Evolutionary conservation across 2,888 invertebrate species (phyloP).

Genomic region (Drosophila trichaetosa): DNA sequence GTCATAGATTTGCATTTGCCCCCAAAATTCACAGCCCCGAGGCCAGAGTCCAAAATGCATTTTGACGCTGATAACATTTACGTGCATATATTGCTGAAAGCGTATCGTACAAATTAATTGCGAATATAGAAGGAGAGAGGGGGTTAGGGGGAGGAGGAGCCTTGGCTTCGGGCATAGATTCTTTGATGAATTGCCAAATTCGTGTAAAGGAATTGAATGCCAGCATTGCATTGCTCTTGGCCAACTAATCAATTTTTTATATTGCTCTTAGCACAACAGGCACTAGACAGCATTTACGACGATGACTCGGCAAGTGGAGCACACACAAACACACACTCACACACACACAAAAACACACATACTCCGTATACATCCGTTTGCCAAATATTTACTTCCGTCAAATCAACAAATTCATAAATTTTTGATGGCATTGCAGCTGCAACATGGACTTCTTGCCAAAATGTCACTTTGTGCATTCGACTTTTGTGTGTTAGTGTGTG

Average conservation of each 20-base stretch:
- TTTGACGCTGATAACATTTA: slow-evolving; percentile 45
- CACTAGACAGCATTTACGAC: slow-evolving; percentile 22
- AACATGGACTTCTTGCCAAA: slow-evolving; percentile 28
- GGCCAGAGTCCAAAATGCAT: slow-evolving; percentile 35
- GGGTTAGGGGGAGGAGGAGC: neutral
- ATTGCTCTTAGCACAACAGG: slow-evolving; percentile 31
- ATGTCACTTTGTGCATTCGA: slow-evolving; percentile 35
- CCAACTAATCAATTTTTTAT: slow-evolving; percentile 55
- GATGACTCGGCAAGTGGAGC: slow-evolving; percentile 25
- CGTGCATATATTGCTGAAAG: slow-evolving; percentile 1
- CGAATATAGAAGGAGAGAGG: neutral
- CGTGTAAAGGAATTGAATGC: slow-evolving; percentile 1
- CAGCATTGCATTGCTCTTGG: slow-evolving; percentile 34
- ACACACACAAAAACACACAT: neutral
- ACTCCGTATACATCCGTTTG: slow-evolving; percentile 53
- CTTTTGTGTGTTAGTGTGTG: neutral
- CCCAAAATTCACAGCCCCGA: neutral
- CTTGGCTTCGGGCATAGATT: neutral
- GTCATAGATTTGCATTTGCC: slow-evolving; percentile 58
- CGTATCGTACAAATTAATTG: slow-evolving; percentile 46
- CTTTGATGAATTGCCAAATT: slow-evolving; percentile 19
- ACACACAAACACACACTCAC: slow-evolving; percentile 7
- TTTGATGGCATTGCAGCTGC: slow-evolving; percentile 61
- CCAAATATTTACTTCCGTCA: slow-evolving; percentile 76
- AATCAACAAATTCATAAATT: slow-evolving; percentile 75